Base-by-base conservation (phyloP, 2,888 invertebrate genomes). In the Crematogaster levior region DNA sequence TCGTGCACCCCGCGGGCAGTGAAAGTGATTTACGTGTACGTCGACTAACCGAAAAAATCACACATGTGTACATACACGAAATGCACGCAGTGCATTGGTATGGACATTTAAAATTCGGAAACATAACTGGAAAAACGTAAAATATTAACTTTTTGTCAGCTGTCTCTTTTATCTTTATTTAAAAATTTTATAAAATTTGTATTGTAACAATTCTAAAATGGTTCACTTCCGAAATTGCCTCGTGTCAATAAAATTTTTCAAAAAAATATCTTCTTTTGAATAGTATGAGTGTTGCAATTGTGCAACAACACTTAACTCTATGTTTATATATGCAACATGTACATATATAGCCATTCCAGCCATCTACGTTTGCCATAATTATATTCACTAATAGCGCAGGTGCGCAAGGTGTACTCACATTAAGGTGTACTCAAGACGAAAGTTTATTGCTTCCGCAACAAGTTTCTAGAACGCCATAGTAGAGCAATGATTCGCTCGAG, bases 371-470 rank as follows among this genome's bases (percentile, higher is more conserved):
- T 83, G 51, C 86, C 77, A 79, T 74, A 86, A 83, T 88, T 88
- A 86, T 65, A 80, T 51, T 88, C 81, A 74, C 82, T 88, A 83
- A 83, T 81, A 82, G 83, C 75, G 72, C 80, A 18, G 63, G 53
- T 84, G 75, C 72, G 70, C 88, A 83, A 86, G 60, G 30, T 63
- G 21, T 77, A 56, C 83, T 83, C 75, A 53, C n/a, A 46, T 46
- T 86, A 80, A 70, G 65, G 37, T 65, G 18, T 77, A 60, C 83
- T 84, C 75, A 53, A 56, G 77, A 53, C 81, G 73, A 72, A 86
- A 83, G 88, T 86, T 87, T 87, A 87, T 86, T 86, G 82, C 86
- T 83, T 82, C 84, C 80, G 84, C 83, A 87, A 87, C 86, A 88
- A 88, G 88, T 86, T 86, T 84, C 88, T 75, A 51, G 60, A 56